A percentile compares a stretch with the other conserved stretches of the same genome.
These are phyloP conservation scores for Hybognathus amarus DNA, from an alignment of 2,797 vertebrate species.

Conservation along the genomic window DNA sequence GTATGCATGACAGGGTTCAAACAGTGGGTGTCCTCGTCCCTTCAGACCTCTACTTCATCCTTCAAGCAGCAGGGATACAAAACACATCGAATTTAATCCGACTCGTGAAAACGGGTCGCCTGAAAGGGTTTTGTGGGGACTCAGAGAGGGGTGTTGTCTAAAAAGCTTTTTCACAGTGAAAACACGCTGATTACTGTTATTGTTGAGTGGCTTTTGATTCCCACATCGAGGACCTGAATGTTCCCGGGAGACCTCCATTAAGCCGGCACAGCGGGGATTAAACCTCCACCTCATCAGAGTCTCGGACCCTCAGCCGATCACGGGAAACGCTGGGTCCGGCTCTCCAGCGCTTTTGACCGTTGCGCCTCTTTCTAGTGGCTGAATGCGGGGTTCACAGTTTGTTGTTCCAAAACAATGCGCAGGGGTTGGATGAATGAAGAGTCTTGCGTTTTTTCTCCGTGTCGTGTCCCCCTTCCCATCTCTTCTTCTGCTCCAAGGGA, in stretches of 20 bases:
- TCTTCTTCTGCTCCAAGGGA: slow-evolving; percentile 71
- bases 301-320: slow-evolving; percentile 74
- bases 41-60: slow-evolving; percentile 68
- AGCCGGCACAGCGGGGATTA: slow-evolving; percentile 82
- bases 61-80: slow-evolving; percentile 68
- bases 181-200: slow-evolving; percentile 91
- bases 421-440: slow-evolving; percentile 74
- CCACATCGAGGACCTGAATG: slow-evolving; percentile 82
- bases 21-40: slow-evolving; percentile 72
- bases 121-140: slow-evolving; percentile 79
- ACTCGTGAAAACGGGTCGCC: slow-evolving; percentile 78
- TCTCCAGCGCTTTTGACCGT: slow-evolving; percentile 80
- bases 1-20: slow-evolving; percentile 43
- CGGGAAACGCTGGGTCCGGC: slow-evolving; percentile 75
- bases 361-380: slow-evolving; percentile 72
- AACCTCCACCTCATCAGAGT: slow-evolving; percentile 82
- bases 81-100: slow-evolving; percentile 76
- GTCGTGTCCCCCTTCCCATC: slow-evolving; percentile 52
- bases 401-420: slow-evolving; percentile 76
- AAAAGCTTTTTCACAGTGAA: slow-evolving; percentile 84
- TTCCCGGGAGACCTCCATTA: slow-evolving; percentile 80
- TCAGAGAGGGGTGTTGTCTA: slow-evolving; percentile 81
- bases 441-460: slow-evolving; percentile 67
- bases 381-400: slow-evolving; percentile 73
- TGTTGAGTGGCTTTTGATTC: slow-evolving; percentile 89